Conservation (phyloP, 2,113 vertebrate species). For the Coreoperca whiteheadi region DNA sequence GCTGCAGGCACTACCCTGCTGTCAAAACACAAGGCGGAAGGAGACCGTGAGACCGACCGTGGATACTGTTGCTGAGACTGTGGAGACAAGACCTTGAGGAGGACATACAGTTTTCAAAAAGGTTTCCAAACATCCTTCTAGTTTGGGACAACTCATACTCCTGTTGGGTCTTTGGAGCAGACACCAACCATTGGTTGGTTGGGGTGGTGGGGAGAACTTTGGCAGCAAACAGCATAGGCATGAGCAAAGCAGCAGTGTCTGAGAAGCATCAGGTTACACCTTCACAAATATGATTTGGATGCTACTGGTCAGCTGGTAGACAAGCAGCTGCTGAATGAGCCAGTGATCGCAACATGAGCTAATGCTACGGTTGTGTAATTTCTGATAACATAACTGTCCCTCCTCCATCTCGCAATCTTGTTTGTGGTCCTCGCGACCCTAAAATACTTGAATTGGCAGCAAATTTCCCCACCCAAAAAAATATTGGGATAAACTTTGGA, state of each 20-base stretch:
- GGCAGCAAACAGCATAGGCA: too few relatives aligned
- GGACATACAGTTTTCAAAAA: background rate
- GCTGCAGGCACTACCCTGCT: conserved; percentile 70
- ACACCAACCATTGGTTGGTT: too few relatives aligned
- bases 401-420: too few relatives aligned
- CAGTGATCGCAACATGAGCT: background rate
- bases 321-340: conserved; percentile 19
- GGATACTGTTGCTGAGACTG: conserved; percentile 66
- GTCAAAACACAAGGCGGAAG: background rate
- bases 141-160: background rate
- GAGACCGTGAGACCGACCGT: conserved; percentile 38
- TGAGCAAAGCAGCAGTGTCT: too few relatives aligned
- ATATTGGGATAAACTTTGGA: too few relatives aligned
- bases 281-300: background rate
- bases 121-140: background rate
- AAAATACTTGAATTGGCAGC: too few relatives aligned
- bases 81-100: conserved; percentile 68
- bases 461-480: too few relatives aligned
- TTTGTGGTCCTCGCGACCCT: too few relatives aligned
- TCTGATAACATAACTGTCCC: background rate
- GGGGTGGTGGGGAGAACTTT: too few relatives aligned
- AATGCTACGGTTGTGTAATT: too few relatives aligned
- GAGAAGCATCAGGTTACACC: too few relatives aligned
- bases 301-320: conserved; percentile 5
- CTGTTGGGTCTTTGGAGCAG: background rate